Evolutionary conservation across 37 sponge, comb jelly and placozoan genomes (phyloP).

Genomic region (Diacarnus erythraeanus): DNA sequence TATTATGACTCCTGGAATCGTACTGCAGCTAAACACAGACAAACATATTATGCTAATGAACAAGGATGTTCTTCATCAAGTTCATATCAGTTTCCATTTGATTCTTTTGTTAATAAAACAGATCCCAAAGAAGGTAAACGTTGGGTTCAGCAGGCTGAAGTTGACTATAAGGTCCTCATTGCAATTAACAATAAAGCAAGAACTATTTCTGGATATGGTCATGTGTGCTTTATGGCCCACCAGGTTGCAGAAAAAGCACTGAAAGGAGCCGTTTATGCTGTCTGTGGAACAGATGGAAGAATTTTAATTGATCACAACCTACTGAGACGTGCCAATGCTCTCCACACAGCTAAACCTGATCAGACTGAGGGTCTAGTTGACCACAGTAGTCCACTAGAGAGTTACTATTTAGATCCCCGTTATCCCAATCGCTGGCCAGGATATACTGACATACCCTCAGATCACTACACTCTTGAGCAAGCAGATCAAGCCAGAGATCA

Average conservation of each 20-base stretch:
- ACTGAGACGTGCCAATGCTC: conserved; percentile 20
- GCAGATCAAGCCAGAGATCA: neutral
- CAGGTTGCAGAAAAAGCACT: conserved; percentile 72
- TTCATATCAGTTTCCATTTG: neutral
- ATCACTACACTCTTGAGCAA: conserved; percentile 11
- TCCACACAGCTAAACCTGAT: neutral
- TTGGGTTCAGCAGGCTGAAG: conserved; percentile 43
- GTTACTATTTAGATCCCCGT: conserved; percentile 41
- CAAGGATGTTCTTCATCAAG: neutral
- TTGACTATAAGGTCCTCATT: conserved; percentile 19
- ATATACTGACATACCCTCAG: neutral
- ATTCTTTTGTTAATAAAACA: neutral
- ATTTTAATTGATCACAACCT: conserved; percentile 27
- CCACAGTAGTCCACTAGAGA: conserved; percentile 19
- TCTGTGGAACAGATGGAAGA: conserved; percentile 41
- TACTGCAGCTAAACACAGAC: neutral
- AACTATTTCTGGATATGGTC: neutral
- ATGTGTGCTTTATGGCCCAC: conserved; percentile 69
- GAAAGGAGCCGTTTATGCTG: conserved; percentile 50
- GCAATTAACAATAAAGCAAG: neutral
- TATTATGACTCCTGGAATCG: neutral
- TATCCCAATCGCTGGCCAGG: conserved; percentile 40
- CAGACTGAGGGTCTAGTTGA: neutral
- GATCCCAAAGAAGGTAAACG: conserved; percentile 29
- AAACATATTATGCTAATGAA: neutral